These are phyloP conservation scores for Odontamblyopus rebecca DNA, from an alignment of 2,797 vertebrate species.

Conservation along the genomic window DNA sequence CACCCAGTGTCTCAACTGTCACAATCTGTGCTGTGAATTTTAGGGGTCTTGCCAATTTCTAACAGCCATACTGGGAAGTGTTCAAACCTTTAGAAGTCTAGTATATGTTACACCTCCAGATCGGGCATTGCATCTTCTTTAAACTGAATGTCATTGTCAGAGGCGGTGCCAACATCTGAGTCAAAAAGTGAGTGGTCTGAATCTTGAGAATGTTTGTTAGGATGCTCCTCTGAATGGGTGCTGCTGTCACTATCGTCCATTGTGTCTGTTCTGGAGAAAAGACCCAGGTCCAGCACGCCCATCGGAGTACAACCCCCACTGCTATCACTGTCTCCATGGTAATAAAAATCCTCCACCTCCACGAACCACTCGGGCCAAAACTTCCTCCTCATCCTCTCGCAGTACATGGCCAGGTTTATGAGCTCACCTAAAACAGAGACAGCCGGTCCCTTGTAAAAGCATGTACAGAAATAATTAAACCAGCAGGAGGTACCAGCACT, in stretches of 20 bases:
- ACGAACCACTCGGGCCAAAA: slow-evolving; percentile 99
- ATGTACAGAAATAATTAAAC: slow-evolving; percentile 14
- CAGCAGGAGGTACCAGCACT: slow-evolving; percentile 17
- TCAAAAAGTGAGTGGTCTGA: slow-evolving; percentile 93
- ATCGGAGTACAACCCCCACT: slow-evolving; percentile 78
- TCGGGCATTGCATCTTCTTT: slow-evolving; percentile 73
- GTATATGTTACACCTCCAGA: slow-evolving; percentile 60
- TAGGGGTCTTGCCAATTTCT: slow-evolving; percentile 38
- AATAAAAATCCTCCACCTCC: slow-evolving; percentile 87
- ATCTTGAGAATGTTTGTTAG: slow-evolving; percentile 59
- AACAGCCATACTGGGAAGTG: slow-evolving; percentile 15
- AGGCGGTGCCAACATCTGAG: slow-evolving; percentile 91
- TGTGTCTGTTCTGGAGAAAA: slow-evolving; percentile 95
- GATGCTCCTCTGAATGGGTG: slow-evolving; percentile 66
- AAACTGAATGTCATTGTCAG: slow-evolving; percentile 84
- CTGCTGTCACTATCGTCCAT: slow-evolving; percentile 88
- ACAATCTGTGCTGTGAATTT: slow-evolving; percentile 29
- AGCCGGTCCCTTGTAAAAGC: slow-evolving; percentile 2
- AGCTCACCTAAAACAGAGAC: slow-evolving; percentile 84
- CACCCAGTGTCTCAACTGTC: slow-evolving; percentile 32
- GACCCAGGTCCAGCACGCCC: slow-evolving; percentile 85
- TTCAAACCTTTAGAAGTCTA: slow-evolving; percentile 19
- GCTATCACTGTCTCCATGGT: slow-evolving; percentile 87
- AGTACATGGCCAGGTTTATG: slow-evolving; percentile 96
- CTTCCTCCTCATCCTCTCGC: slow-evolving; percentile 91